Percentiles rank a stretch among this genome's conserved stretches.
phyloP scores from a whole-genome alignment of 2,797 vertebrate species.

The Tympanoctomys barrerae region DNA sequence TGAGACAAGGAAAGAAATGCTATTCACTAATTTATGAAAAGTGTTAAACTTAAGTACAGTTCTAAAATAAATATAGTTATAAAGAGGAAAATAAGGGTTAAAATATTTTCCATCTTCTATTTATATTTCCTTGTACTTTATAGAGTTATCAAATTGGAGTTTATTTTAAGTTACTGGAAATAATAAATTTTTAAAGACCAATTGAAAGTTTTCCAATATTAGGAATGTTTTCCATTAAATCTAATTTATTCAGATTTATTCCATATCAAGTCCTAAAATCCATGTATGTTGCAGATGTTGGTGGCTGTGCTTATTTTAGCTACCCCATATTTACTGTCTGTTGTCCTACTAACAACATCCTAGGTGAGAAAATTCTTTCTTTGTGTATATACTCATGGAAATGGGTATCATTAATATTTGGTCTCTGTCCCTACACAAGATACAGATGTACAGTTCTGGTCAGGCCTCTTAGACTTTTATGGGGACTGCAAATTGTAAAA shows the following conservation, averaged over 20 bases:
- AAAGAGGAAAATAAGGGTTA: neutral
- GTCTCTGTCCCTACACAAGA: neutral
- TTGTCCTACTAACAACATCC: neutral
- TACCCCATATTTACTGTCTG: neutral
- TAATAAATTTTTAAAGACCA: neutral
- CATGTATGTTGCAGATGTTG: neutral
- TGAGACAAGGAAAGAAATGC: slow-evolving; percentile 42
- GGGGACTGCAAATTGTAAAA: neutral
- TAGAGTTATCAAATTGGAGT: slow-evolving; percentile 17
- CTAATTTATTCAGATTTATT: neutral
- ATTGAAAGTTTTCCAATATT: neutral
- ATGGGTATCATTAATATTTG: neutral
- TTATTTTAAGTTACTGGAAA: slow-evolving; percentile 26
- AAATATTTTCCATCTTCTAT: neutral
- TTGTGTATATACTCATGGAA: neutral
- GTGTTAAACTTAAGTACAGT: neutral
- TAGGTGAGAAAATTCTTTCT: neutral
- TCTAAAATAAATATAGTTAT: neutral
- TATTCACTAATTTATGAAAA: slow-evolving; percentile 2
- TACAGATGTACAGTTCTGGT: neutral
- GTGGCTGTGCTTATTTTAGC: neutral
- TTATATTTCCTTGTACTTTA: neutral
- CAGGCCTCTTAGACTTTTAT: neutral
- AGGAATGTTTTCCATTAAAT: neutral
- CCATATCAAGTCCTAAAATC: neutral